Base-by-base conservation (phyloP, 2,113 vertebrate genomes). In the Elachura formosa region DNA sequence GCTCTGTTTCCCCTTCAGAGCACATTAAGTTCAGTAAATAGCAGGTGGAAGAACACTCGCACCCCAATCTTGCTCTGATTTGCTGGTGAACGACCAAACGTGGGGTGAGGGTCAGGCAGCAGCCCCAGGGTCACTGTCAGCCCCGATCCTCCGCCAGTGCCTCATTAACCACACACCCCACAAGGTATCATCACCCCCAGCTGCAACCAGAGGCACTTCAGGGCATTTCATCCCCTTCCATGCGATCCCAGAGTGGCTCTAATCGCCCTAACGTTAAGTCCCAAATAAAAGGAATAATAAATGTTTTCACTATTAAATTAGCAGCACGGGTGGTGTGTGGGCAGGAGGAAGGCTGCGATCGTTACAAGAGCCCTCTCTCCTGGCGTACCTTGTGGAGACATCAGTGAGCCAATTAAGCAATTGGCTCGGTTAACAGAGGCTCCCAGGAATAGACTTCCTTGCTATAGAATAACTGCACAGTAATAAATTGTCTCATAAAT, bases 341-440 rank as follows among this genome's bases (percentile, higher is more conserved):
- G 94, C 93, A 93, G 93, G 72, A 84, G 73, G 89, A 78, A 74
- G 74, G 90, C 89, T 94, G 69, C 2, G 8, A 94, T 62, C 71
- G 6, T 92, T 83, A 55, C 81, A 41, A 68, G 93, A 93, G 46
- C 75, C 89, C 89, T 89, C 84, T 91, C 92, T 95, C 79, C 95
- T 90, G 93, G 93, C 25, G 2, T 82, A 95, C 91, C 93, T 96
- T 84, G 84, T 55, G 89, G 91, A 94, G 87, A 92, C 87, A 95
- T 94, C 84, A 92, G 87, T 12, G 86, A 96, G 91, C 93, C 95
- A 97, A 96, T 97, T 97, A 96, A 96, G 91, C 91, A 89, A 94
- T 96, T 96, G 95, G 87, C 91, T 96, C 38, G 3, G 55, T 91
- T 94, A 95, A 87, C 26, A 0, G 93, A 87, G 84, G 95, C 96